These are phyloP conservation scores for Cydia fagiglandana DNA, from an alignment of 1,140 invertebrate genomes.

Conservation along the genomic window DNA sequence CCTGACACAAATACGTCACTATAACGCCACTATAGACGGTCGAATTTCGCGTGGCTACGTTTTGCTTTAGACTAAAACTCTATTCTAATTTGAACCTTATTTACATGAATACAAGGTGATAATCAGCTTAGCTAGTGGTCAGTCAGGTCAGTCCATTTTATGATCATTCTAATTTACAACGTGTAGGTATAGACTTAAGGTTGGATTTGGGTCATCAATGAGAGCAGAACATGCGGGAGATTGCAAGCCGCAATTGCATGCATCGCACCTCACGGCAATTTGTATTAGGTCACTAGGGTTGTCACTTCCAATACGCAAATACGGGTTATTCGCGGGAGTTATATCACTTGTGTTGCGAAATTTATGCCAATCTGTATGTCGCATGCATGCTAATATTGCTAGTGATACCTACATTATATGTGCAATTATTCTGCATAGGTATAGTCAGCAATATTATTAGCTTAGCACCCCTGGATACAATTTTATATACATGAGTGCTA, in stretches of 20 bases:
- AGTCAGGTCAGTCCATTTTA: not conserved
- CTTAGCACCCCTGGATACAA: too few species aligned
- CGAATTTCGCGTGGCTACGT: not conserved
- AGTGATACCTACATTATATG: too few species aligned
- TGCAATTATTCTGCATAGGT: too few species aligned
- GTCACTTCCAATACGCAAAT: not conserved
- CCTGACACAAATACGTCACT: not conserved
- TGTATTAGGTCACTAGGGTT: slow-evolving; percentile 4
- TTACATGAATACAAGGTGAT: not conserved
- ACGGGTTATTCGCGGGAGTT: too few species aligned
- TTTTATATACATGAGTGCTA: too few species aligned
- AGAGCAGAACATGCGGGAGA: not conserved
- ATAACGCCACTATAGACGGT: not conserved
- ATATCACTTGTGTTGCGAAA: too few species aligned
- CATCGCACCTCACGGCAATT: slow-evolving; percentile 10
- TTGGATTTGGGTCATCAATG: not conserved
- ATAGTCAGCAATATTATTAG: too few species aligned
- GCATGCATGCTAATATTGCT: too few species aligned
- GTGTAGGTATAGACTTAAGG: not conserved
- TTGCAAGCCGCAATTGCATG: slow-evolving; percentile 3
- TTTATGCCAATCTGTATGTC: too few species aligned
- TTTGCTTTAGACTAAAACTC: not conserved
- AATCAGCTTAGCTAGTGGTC: not conserved
- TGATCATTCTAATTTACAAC: not conserved
- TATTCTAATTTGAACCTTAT: not conserved